A percentile compares a stretch with the other conserved stretches of the same genome.
These are phyloP conservation scores for Eurytoma californica DNA, from an alignment of 2,888 invertebrate genomes.

Conservation along the genomic window DNA sequence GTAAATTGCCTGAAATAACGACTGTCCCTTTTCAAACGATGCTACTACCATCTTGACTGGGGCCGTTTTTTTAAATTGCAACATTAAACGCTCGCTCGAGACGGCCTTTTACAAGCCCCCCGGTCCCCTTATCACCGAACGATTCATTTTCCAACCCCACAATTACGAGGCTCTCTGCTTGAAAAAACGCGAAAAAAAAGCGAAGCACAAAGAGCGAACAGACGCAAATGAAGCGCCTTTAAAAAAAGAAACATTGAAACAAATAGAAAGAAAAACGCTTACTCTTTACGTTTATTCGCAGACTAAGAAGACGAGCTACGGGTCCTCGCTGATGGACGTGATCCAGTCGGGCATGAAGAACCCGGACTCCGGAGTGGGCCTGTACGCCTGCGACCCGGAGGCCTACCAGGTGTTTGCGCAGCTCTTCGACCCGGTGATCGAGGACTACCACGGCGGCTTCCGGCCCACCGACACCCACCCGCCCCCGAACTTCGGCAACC, in stretches of 20 bases:
- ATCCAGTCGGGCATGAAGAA: conserved; percentile 82
- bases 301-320: conserved; percentile 77
- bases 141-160: conserved; percentile 19
- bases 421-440: conserved; percentile 83
- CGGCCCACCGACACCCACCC: conserved; percentile 79
- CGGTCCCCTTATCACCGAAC: conserved; percentile 16
- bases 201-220: neutral
- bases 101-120: neutral
- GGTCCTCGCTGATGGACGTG: conserved; percentile 80
- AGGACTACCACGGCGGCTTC: conserved; percentile 82
- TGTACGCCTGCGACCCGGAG: conserved; percentile 83
- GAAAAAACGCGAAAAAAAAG: neutral
- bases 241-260: too few relatives aligned
- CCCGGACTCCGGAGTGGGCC: conserved; percentile 81
- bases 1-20: too few relatives aligned
- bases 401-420: conserved; percentile 81
- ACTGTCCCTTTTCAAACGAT: too few relatives aligned
- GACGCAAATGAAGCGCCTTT: neutral
- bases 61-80: conserved; percentile 6
- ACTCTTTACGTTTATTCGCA: conserved; percentile 70
- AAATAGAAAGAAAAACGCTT: neutral
- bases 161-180: neutral
- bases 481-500: conserved; percentile 79
- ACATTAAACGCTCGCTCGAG: conserved; percentile 3
- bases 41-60: too few relatives aligned